These are phyloP conservation scores for Tychaedon coryphoeus DNA, from an alignment of 2,113 vertebrate genomes.

Conservation along the genomic window DNA sequence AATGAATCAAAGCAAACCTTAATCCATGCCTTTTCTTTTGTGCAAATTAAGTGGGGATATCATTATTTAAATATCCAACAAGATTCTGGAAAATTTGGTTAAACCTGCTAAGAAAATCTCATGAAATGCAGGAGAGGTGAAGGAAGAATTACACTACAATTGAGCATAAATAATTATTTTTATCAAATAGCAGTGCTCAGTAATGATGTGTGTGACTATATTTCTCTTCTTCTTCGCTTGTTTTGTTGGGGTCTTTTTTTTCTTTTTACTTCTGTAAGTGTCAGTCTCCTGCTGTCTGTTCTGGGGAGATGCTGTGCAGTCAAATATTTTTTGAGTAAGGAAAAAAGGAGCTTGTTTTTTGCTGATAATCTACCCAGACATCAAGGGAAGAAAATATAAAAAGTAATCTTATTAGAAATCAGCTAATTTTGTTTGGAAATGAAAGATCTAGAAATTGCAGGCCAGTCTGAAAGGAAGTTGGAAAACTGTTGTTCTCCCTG, in stretches of 20 bases:
- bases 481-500: background rate
- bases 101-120: background rate
- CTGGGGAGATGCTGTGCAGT: background rate
- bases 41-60: background rate
- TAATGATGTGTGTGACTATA: background rate
- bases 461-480: background rate
- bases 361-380: background rate
- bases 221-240: background rate
- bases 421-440: background rate
- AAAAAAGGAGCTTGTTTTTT: background rate
- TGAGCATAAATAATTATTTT: background rate
- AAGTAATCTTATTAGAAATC: background rate
- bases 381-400: background rate
- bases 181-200: background rate
- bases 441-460: background rate
- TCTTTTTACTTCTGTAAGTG: background rate
- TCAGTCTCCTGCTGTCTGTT: background rate
- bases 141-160: background rate
- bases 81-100: slow-evolving; percentile 16
- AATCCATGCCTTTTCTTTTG: slow-evolving; percentile 19
- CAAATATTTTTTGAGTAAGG: background rate
- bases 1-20: background rate
- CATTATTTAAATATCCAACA: slow-evolving; percentile 21
- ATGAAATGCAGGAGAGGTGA: background rate
- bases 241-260: background rate